Percentiles rank a stretch among this genome's conserved stretches.
These are phyloP conservation scores for Rhopalosiphum padi DNA, from an alignment of 1,140 invertebrate genomes.

Conservation along the genomic window DNA sequence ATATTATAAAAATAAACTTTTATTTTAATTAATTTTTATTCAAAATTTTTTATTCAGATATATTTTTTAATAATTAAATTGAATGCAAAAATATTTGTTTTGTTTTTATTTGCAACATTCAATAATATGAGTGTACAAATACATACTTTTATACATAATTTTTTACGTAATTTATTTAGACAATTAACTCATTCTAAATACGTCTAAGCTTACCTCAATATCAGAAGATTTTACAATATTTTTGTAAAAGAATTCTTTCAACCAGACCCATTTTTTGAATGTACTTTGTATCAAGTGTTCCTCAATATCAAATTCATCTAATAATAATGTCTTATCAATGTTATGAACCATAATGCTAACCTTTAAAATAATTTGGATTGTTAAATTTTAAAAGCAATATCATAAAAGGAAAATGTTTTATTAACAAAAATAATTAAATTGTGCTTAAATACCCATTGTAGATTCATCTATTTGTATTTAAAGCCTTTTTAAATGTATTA, in stretches of 20 bases:
- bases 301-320: constrained; percentile 92
- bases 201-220: constrained; percentile 66
- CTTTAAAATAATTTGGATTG: constrained; percentile 62
- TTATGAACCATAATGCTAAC: constrained; percentile 90
- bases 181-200: neutral
- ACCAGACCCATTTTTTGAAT: constrained; percentile 86
- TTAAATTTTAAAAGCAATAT: neutral
- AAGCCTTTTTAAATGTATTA: neutral
- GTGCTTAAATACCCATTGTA: neutral
- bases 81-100: no score
- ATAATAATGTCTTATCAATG: constrained; percentile 83
- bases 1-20: no score
- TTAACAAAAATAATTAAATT: neutral
- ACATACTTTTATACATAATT: no score
- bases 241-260: constrained; percentile 85
- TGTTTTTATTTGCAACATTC: no score
- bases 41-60: no score
- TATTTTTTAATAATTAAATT: no score
- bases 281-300: constrained; percentile 78
- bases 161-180: no score
- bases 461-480: neutral
- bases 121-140: no score
- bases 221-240: constrained; percentile 76
- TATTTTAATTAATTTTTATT: no score
- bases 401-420: neutral